These are phyloP conservation scores for Uropsilus gracilis DNA, from an alignment of 2,113 vertebrate genomes.

Conservation along the genomic window DNA sequence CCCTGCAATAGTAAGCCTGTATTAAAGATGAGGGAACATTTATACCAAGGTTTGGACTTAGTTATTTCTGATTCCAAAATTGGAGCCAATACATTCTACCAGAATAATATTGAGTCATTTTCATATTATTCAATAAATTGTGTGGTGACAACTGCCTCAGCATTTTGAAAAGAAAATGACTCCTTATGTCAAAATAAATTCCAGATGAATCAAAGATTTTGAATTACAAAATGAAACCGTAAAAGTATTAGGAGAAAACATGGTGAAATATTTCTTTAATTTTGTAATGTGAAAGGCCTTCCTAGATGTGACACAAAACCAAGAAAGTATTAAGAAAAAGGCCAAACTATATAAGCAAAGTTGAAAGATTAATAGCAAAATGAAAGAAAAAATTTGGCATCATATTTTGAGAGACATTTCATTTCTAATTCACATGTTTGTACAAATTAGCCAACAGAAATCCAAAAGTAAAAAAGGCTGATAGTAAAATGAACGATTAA, in stretches of 20 bases:
- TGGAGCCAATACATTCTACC: not conserved
- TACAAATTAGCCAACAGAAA: not conserved
- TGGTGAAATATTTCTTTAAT: slow-evolving; percentile 65
- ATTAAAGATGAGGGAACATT: not conserved
- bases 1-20: not conserved
- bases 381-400: not conserved
- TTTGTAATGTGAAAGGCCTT: slow-evolving; percentile 63
- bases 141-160: slow-evolving; percentile 56
- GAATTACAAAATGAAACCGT: slow-evolving; percentile 67
- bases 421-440: not conserved
- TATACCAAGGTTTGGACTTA: not conserved
- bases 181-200: slow-evolving; percentile 65
- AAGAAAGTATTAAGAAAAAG: slow-evolving; percentile 42
- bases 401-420: not conserved
- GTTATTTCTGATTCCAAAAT: slow-evolving; percentile 36
- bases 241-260: slow-evolving; percentile 62
- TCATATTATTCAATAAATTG: slow-evolving; percentile 53
- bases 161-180: slow-evolving; percentile 68
- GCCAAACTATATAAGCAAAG: slow-evolving; percentile 54
- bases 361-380: slow-evolving; percentile 40
- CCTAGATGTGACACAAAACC: slow-evolving; percentile 48
- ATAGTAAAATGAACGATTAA: not conserved
- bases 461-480: not conserved
- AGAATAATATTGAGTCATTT: slow-evolving; percentile 54
- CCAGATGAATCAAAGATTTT: slow-evolving; percentile 73